These are phyloP conservation scores for Amphilophus citrinellus DNA, from an alignment of 2,113 vertebrate genomes.

Conservation along the genomic window DNA sequence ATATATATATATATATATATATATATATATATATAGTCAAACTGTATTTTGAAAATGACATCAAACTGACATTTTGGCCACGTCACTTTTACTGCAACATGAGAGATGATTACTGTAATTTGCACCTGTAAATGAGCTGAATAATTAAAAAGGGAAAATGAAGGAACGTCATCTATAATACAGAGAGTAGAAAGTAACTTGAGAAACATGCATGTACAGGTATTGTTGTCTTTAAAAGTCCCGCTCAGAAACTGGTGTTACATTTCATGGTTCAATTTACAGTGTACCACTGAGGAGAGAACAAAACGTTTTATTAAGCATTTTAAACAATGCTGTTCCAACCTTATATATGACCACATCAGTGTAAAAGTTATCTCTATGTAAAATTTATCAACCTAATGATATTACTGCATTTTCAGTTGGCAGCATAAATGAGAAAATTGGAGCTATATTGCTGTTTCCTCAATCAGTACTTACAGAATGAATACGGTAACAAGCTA, in stretches of 20 bases:
- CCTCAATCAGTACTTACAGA: constrained; percentile 70
- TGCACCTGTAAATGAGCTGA: constrained; percentile 43
- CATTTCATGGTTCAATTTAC: constrained; percentile 63
- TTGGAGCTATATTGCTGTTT: constrained; percentile 39
- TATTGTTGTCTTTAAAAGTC: constrained; percentile 57
- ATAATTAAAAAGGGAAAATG: constrained; percentile 72
- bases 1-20: no score
- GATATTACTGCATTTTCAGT: constrained; percentile 16
- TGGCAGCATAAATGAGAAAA: constrained; percentile 23
- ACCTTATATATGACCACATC: neutral
- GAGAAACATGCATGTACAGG: constrained; percentile 62
- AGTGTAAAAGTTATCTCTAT: neutral
- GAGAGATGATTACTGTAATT: constrained; percentile 45
- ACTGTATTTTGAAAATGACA: neutral
- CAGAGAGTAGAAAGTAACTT: constrained; percentile 71
- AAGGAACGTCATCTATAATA: constrained; percentile 74
- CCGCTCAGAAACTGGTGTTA: constrained; percentile 30
- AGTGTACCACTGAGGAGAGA: neutral
- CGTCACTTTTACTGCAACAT: constrained; percentile 14
- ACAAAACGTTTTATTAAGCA: constrained; percentile 5
- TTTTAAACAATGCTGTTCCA: neutral
- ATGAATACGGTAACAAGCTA: constrained; percentile 64
- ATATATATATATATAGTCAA: neutral
- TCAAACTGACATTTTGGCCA: neutral
- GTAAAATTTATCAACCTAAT: constrained; percentile 14